Percentiles rank a stretch among this genome's conserved stretches.
Conservation (phyloP, 2,888 invertebrate genomes). For the Drosophila austrosaltans region DNA sequence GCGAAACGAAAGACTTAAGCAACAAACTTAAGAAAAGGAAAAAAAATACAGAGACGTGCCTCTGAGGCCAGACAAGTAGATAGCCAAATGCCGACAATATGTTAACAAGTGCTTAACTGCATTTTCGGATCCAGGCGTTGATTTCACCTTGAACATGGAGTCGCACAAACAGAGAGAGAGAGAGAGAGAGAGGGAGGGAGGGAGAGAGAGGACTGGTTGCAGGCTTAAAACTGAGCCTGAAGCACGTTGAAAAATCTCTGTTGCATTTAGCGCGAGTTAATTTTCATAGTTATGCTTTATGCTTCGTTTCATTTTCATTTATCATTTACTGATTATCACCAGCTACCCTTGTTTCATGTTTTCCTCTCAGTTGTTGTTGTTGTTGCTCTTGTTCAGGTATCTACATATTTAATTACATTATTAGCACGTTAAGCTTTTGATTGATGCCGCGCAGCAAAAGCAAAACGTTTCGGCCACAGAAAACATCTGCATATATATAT, state of each 20-base stretch:
- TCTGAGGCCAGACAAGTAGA: too few species aligned
- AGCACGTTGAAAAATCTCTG: slow-evolving; percentile 51
- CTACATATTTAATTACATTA: slow-evolving; percentile 80
- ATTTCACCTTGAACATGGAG: slow-evolving; percentile 62
- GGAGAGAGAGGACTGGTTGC: slow-evolving; percentile 26
- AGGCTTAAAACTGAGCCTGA: slow-evolving; percentile 22
- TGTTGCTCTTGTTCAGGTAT: slow-evolving; percentile 40
- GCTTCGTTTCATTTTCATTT: slow-evolving; percentile 68
- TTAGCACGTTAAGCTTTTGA: slow-evolving; percentile 73
- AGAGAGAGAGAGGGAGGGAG: slow-evolving; percentile 29
- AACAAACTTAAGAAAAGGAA: slow-evolving; percentile 42
- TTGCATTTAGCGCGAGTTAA: slow-evolving; percentile 69
- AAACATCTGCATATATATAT: slow-evolving; percentile 1
- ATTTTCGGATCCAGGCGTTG: slow-evolving; percentile 62
- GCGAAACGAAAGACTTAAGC: slow-evolving; percentile 65
- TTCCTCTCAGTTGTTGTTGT: slow-evolving; percentile 21
- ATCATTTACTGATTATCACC: slow-evolving; percentile 77
- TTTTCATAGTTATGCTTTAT: slow-evolving; percentile 65
- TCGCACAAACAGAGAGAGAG: slow-evolving; percentile 15
- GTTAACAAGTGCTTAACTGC: slow-evolving; percentile 80
- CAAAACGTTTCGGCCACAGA: slow-evolving; percentile 62
- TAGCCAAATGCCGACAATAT: slow-evolving; percentile 75
- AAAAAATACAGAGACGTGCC: slow-evolving; percentile 6
- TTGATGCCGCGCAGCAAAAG: slow-evolving; percentile 71
- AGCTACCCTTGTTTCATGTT: slow-evolving; percentile 54